A percentile compares a stretch with the other conserved stretches of the same genome.
Conservation (phyloP, 1,140 invertebrate genomes). For the Caenorhabditis elegans region DNA sequence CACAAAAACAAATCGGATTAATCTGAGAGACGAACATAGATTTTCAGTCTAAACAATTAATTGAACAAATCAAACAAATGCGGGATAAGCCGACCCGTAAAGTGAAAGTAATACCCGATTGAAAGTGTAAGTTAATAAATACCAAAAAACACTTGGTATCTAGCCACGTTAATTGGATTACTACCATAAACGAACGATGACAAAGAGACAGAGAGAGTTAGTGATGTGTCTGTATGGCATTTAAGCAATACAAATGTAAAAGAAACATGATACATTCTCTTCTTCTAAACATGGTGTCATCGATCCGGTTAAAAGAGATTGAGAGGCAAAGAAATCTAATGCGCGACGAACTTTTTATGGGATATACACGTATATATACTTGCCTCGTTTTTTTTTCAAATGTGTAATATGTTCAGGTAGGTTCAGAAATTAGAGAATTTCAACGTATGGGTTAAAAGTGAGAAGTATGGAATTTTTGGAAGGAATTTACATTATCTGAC, state of each 20-base stretch:
- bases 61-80: not conserved
- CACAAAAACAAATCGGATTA: no score
- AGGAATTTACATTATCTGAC: not conserved
- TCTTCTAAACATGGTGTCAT: not conserved
- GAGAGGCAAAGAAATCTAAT: not conserved
- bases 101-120: not conserved
- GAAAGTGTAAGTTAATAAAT: constrained; percentile 14
- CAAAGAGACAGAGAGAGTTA: not conserved
- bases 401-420: not conserved
- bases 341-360: not conserved
- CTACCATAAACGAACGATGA: constrained; percentile 19
- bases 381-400: not conserved
- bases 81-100: not conserved
- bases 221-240: not conserved
- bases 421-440: no score
- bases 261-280: constrained; percentile 6
- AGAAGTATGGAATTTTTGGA: not conserved
- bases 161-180: constrained; percentile 5
- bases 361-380: no score
- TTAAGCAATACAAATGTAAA: not conserved
- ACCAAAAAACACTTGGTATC: not conserved
- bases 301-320: not conserved
- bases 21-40: not conserved
- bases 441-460: no score
- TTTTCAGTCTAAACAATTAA: not conserved